Evolutionary conservation across 2,797 vertebrate species (phyloP).

Genomic region (Craterocephalus amniculus): DNA sequence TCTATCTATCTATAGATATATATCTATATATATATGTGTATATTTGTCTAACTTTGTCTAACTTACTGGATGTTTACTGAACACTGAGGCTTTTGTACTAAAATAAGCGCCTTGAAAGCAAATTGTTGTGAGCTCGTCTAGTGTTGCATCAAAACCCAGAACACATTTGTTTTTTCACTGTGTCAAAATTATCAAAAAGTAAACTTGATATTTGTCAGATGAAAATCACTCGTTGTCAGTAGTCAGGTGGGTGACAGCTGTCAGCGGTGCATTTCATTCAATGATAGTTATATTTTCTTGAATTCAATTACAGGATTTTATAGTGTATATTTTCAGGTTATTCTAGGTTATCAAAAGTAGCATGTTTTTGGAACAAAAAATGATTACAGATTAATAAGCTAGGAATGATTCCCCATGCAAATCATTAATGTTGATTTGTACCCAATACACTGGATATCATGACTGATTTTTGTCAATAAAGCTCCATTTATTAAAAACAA

Average conservation of each 20-base stretch:
- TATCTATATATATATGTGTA: too few species aligned
- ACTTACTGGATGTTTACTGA: slow-evolving; percentile 27
- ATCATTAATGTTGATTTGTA: not conserved
- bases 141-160: slow-evolving; percentile 35
- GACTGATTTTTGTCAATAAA: not conserved
- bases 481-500: not conserved
- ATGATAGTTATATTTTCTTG: not conserved
- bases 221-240: slow-evolving; percentile 18
- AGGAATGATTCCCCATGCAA: not conserved
- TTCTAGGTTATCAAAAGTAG: not conserved
- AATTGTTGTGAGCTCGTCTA: slow-evolving; percentile 20
- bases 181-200: slow-evolving; percentile 14
- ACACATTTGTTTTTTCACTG: slow-evolving; percentile 29
- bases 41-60: slow-evolving; percentile 17
- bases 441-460: not conserved
- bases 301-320: not conserved
- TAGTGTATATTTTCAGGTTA: not conserved
- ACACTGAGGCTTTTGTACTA: slow-evolving; percentile 19
- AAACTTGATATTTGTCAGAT: slow-evolving; percentile 16
- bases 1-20: too few species aligned
- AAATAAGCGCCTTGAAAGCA: slow-evolving; percentile 15
- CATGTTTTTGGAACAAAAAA: not conserved
- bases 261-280: not conserved
- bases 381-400: not conserved
- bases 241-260: slow-evolving; percentile 11